These are phyloP conservation scores for Chaetorhynchus papuensis DNA, from an alignment of 2,113 vertebrate species.

Conservation along the genomic window DNA sequence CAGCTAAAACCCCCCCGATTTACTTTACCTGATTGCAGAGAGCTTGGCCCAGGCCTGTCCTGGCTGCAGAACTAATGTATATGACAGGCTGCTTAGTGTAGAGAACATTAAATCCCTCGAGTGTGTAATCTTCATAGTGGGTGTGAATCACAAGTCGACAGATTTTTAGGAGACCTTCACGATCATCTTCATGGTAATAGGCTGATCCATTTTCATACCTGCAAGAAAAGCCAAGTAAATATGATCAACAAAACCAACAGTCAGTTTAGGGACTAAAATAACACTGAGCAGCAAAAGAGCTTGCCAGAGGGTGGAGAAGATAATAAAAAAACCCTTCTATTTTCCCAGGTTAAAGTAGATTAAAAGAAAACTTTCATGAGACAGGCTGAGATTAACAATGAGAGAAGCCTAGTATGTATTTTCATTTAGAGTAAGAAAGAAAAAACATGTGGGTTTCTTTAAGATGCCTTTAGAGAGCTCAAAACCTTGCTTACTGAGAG, in stretches of 20 bases:
- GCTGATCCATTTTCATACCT: constrained; percentile 96
- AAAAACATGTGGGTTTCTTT: not conserved
- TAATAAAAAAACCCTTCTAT: not conserved
- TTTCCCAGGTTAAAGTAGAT: not conserved
- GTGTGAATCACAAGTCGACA: constrained; percentile 90
- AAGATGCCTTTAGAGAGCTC: not conserved
- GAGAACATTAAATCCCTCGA: constrained; percentile 85
- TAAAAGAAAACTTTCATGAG: not conserved
- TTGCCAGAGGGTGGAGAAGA: not conserved
- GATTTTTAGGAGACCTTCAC: constrained; percentile 89
- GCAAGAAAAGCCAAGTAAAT: constrained; percentile 2
- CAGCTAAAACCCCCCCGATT: not conserved
- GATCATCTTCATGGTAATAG: constrained; percentile 93
- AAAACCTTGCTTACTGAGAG: not conserved
- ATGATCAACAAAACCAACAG: not conserved
- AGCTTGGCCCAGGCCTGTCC: constrained; percentile 88
- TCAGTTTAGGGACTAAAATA: not conserved
- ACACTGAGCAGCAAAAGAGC: not conserved
- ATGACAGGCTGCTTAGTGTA: constrained; percentile 84
- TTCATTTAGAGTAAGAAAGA: not conserved
- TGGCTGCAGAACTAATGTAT: constrained; percentile 89
- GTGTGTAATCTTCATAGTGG: constrained; percentile 86
- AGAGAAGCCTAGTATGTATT: not conserved
- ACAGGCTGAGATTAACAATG: not conserved
- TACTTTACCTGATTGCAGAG: constrained; percentile 89